Evolutionary conservation across 1,140 invertebrate species (phyloP).

Genomic region (Drosophila funebris): DNA sequence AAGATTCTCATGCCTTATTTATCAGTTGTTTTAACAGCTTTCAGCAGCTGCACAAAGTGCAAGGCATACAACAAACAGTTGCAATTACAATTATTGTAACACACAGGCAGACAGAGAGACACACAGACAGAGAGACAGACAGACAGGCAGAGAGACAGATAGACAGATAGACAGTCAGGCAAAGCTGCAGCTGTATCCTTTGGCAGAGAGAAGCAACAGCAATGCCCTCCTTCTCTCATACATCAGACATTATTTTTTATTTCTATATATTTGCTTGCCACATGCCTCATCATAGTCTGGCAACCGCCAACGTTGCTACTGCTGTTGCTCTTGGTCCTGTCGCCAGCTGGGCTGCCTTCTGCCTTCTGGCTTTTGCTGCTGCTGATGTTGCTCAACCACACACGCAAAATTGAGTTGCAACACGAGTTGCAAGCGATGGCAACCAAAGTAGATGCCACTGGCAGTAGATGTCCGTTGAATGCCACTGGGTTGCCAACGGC

Average conservation of each 20-base stretch:
- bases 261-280: constrained; percentile 28
- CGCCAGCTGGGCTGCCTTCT: constrained; percentile 10
- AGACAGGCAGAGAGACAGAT: background rate
- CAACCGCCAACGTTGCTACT: background rate
- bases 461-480: constrained; percentile 40
- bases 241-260: constrained; percentile 37
- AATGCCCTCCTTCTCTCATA: background rate
- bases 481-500: constrained; percentile 40
- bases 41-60: background rate
- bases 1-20: constrained; percentile 12
- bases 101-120: background rate
- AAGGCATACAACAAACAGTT: constrained; percentile 1
- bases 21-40: constrained; percentile 11
- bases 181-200: background rate
- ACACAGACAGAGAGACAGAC: too few species aligned
- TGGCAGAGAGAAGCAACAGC: background rate
- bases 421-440: constrained; percentile 2
- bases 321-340: background rate
- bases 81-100: constrained; percentile 14
- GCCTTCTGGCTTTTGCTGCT: constrained; percentile 20
- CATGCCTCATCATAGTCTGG: constrained; percentile 31
- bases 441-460: constrained; percentile 14
- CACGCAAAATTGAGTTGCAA: constrained; percentile 65
- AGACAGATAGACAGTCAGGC: background rate
- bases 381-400: constrained; percentile 55